Evolutionary conservation across 2,888 invertebrate genomes (phyloP).

Genomic region (Netelia inedita): DNA sequence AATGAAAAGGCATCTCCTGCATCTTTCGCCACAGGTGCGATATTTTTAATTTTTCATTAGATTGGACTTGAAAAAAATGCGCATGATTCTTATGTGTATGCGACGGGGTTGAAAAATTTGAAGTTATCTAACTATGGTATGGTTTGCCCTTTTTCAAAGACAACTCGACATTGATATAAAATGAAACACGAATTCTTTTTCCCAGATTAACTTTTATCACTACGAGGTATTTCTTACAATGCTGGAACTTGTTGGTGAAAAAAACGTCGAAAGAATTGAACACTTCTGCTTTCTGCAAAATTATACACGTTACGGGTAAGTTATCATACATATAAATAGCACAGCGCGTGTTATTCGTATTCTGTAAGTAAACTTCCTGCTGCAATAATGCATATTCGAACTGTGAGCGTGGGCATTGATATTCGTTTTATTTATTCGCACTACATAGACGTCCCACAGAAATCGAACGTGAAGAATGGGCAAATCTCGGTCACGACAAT

Average conservation of each 20-base stretch:
- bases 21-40: conserved; percentile 61
- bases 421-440: neutral
- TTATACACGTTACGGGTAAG: conserved; percentile 78
- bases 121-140: neutral
- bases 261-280: conserved; percentile 75
- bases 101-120: neutral
- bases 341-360: neutral
- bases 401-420: no score
- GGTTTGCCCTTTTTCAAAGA: no score
- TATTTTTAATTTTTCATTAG: neutral
- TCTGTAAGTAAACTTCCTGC: no score
- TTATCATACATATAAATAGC: conserved; percentile 24
- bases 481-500: conserved; percentile 83
- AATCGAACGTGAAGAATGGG: conserved; percentile 86
- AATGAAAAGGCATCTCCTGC: conserved; percentile 74
- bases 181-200: conserved; percentile 28
- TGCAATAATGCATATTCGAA: no score
- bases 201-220: conserved; percentile 86
- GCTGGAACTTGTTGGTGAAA: conserved; percentile 80
- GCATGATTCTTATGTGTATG: conserved; percentile 28
- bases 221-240: conserved; percentile 86
- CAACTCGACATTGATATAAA: neutral
- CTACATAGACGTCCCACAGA: conserved; percentile 82
- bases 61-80: neutral
- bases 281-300: conserved; percentile 78